phyloP scores from a whole-genome alignment of 2,113 vertebrate genomes.

The Neomonachus schauinslandi region DNA sequence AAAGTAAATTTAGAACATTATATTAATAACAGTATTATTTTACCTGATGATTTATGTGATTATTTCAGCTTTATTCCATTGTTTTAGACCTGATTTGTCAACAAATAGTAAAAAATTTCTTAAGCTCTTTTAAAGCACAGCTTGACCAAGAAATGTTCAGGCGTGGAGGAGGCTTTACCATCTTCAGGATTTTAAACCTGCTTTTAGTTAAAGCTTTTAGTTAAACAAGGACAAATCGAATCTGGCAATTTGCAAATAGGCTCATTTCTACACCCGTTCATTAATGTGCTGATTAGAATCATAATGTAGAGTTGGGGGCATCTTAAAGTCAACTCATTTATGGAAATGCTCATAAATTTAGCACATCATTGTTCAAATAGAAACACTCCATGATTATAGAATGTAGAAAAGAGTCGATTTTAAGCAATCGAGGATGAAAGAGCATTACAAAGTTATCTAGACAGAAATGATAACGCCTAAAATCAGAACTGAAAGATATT shows the following conservation, averaged over 20 bases:
- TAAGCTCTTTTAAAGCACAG: constrained; percentile 59
- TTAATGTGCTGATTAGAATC: constrained; percentile 79
- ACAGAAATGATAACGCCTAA: constrained; percentile 12
- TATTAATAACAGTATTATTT: constrained; percentile 1
- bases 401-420: background rate
- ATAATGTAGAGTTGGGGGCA: constrained; percentile 60
- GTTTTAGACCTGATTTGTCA: constrained; percentile 40
- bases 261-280: constrained; percentile 74
- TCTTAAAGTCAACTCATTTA: constrained; percentile 76
- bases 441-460: background rate
- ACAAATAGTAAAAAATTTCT: constrained; percentile 36
- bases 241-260: constrained; percentile 73
- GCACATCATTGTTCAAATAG: constrained; percentile 68
- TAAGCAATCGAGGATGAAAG: background rate
- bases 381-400: constrained; percentile 55
- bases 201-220: constrained; percentile 79
- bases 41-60: background rate
- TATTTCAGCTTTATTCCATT: background rate
- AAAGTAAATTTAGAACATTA: constrained; percentile 9
- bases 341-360: constrained; percentile 71
- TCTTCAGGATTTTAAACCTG: constrained; percentile 69
- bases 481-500: background rate
- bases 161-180: constrained; percentile 42
- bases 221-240: constrained; percentile 76
- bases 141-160: constrained; percentile 56